Evolutionary conservation across 2,797 vertebrate species (phyloP).

Genomic region (Choloepus didactylus): DNA sequence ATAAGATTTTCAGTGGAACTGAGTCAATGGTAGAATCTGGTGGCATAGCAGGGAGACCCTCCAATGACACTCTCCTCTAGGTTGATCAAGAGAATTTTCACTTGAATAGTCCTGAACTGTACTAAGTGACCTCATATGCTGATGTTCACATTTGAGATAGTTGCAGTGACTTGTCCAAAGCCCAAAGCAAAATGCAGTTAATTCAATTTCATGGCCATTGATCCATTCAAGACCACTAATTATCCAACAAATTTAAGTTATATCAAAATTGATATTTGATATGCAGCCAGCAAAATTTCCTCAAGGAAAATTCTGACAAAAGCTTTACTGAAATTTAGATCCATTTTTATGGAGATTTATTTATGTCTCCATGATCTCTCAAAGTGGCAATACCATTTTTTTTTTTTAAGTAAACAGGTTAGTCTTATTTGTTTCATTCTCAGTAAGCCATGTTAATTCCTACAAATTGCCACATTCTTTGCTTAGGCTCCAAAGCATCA

Average conservation of each 20-base stretch:
- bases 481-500: conserved; percentile 38
- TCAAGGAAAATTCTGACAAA: conserved; percentile 34
- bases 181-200: not conserved
- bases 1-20: not conserved
- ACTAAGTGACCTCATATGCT: not conserved
- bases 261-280: conserved; percentile 17
- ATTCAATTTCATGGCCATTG: not conserved
- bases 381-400: not conserved
- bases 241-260: not conserved
- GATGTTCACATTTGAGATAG: not conserved
- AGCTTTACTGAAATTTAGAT: conserved; percentile 36
- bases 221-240: not conserved
- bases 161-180: not conserved
- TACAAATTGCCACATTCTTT: conserved; percentile 50
- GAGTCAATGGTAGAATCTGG: not conserved
- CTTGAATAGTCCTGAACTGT: not conserved
- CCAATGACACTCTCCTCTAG: not conserved
- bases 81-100: not conserved
- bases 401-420: not conserved
- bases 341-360: not conserved
- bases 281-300: not conserved
- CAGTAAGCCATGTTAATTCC: conserved; percentile 5
- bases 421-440: conserved; percentile 3
- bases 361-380: not conserved
- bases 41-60: too few relatives aligned